Evolutionary conservation across 1,140 invertebrate species (phyloP), one percentile per base, ranked within the genome.

Genomic region (Heliconius nattereri): DNA sequence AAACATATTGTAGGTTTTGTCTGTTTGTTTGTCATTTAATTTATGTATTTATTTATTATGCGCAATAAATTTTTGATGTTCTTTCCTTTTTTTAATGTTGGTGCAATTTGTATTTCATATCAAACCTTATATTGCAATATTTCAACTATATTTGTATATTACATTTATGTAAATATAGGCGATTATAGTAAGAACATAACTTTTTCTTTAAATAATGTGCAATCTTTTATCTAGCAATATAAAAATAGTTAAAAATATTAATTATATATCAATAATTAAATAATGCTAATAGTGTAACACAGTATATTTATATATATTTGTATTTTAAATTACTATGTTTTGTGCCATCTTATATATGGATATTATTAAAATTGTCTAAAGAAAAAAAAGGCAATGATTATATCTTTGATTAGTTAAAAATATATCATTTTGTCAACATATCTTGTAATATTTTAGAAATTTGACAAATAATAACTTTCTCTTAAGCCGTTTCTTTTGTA

Each of bases 361-460:
- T 35, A 66, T 23, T 32, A 57, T 2, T 9, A 37, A 60, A 29
- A 40, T 57, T 23, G n/a, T 57, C n/a, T 57, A 32, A 32, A 11
- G 23, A 19, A 37, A 16, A 70, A 52, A 60, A 66, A n/a, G 6
- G 35, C 57, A 70, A 76, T 70, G 37, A 45, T 13, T 37, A 52
- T 32, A 35, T 26, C 20, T 76, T 7, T 66, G 9, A 45, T 70
- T 76, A 76, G 54, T 29, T 45, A 32, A 70, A 70, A 71, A 45
- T 16, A 70, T 76, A 76, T 76, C 75, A 76, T 76, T 76, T 75
- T 20, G 37, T 72, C 72, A 26, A 73, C 71, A 78, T 78, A 73
- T 78, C 70, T 78, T 26, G 37, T 71, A 35, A 37, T 71, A 37
- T 52, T 71, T 32, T 76, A 9, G 9, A 60, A 60, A 26, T 23